Conservation (phyloP, 2,888 invertebrate species). For the Eumerus sabulonum region DNA sequence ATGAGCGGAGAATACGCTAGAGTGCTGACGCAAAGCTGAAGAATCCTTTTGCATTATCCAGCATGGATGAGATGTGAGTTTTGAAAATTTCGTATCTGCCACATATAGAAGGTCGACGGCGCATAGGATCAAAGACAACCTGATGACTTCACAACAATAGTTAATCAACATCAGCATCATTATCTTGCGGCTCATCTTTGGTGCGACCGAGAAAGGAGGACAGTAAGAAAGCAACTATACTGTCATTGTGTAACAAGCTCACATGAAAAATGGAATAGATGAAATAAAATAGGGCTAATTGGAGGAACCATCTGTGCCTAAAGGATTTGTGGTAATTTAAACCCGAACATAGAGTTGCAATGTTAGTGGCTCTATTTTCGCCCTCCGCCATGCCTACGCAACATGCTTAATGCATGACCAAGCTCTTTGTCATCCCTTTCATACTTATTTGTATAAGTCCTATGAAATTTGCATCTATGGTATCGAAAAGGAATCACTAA, state of each 20-base stretch:
- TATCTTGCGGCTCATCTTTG: background rate
- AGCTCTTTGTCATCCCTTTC: conserved; percentile 40
- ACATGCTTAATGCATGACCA: background rate
- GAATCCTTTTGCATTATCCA: background rate
- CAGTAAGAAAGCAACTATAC: no score
- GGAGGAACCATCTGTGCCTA: no score
- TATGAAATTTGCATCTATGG: conserved; percentile 50
- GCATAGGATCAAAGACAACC: conserved; percentile 42
- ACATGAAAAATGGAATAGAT: no score
- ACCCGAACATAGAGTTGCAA: background rate
- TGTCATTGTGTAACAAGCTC: no score
- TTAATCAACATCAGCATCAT: conserved; percentile 60
- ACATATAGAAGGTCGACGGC: conserved; percentile 41
- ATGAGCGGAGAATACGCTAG: conserved; percentile 13
- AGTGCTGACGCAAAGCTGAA: background rate
- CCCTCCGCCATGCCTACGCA: no score
- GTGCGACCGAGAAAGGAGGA: no score
- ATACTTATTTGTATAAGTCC: conserved; percentile 48
- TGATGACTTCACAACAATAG: conserved; percentile 58
- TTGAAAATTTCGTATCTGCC: conserved; percentile 40
- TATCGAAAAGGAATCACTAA: conserved; percentile 47
- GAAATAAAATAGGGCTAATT: no score
- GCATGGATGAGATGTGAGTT: conserved; percentile 17
- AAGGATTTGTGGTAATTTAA: no score
- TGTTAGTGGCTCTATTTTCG: background rate